phyloP scores from a whole-genome alignment of 2,113 vertebrate species.

The Gadus macrocephalus region DNA sequence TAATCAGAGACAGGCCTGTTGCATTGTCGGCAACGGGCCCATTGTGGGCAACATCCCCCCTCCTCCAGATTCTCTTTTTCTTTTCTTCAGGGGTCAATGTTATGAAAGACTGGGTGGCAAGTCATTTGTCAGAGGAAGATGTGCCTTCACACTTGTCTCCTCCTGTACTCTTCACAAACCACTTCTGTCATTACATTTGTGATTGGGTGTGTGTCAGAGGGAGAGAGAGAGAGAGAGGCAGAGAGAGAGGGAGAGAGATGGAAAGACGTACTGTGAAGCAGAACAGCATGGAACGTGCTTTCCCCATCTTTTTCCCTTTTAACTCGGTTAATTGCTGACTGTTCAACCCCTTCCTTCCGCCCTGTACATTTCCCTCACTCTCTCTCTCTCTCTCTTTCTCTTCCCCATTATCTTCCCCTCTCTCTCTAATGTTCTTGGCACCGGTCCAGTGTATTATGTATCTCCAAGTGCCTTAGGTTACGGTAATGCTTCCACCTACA shows the following conservation, averaged over 20 bases:
- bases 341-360: no score
- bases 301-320: no score
- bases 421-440: no score
- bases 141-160: not conserved
- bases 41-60: constrained; percentile 16
- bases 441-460: constrained; percentile 31
- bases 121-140: no score
- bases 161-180: no score
- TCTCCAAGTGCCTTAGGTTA: constrained; percentile 26
- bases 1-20: constrained; percentile 39
- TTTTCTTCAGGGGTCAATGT: constrained; percentile 22
- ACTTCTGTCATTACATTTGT: no score
- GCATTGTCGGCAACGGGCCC: constrained; percentile 25
- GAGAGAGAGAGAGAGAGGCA: constrained; percentile 1
- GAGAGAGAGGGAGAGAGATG: no score
- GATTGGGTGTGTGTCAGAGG: not conserved
- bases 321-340: no score
- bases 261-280: no score
- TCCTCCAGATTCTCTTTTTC: not conserved
- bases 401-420: constrained; percentile 16
- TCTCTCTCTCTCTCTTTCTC: constrained; percentile 9
- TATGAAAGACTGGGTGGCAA: constrained; percentile 24
- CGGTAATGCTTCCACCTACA: not conserved
- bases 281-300: no score
- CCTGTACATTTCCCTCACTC: not conserved